phyloP scores from a whole-genome alignment of 2,113 vertebrate species.

The Phalacrocorax brasilianus region DNA sequence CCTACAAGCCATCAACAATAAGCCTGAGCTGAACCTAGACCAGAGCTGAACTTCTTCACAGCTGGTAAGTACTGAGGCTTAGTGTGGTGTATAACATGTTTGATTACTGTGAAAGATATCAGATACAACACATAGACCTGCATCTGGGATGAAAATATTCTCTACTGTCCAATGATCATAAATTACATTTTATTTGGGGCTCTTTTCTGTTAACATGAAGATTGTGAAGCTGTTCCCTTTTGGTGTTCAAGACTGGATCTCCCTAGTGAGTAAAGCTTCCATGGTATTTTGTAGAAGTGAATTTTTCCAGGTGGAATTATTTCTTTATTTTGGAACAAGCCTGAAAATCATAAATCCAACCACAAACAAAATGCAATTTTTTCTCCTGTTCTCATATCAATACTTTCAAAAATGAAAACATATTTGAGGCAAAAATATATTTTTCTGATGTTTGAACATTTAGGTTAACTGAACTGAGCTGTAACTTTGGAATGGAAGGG shows the following conservation, averaged over 20 bases:
- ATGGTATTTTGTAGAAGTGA: background rate
- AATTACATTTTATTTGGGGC: background rate
- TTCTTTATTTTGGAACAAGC: background rate
- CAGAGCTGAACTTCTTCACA: background rate
- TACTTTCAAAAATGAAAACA: background rate
- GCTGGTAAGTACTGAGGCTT: background rate
- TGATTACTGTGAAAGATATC: background rate
- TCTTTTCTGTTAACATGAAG: background rate
- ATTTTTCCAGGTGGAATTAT: background rate
- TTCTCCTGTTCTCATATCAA: background rate
- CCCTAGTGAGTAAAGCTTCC: background rate
- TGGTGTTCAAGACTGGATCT: background rate
- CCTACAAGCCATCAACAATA: background rate
- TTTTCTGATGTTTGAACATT: background rate
- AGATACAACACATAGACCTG: background rate
- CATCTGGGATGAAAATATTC: background rate
- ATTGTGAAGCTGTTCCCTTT: background rate
- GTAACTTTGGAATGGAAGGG: background rate
- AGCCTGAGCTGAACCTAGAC: background rate
- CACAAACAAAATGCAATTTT: background rate
- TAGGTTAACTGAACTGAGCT: background rate
- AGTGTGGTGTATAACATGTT: background rate
- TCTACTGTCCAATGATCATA: background rate
- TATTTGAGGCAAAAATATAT: background rate
- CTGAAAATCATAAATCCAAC: background rate